Evolutionary conservation across 1,140 invertebrate species (phyloP), one percentile per base, ranked within the genome.

Genomic region (Arctopsyche grandis): DNA sequence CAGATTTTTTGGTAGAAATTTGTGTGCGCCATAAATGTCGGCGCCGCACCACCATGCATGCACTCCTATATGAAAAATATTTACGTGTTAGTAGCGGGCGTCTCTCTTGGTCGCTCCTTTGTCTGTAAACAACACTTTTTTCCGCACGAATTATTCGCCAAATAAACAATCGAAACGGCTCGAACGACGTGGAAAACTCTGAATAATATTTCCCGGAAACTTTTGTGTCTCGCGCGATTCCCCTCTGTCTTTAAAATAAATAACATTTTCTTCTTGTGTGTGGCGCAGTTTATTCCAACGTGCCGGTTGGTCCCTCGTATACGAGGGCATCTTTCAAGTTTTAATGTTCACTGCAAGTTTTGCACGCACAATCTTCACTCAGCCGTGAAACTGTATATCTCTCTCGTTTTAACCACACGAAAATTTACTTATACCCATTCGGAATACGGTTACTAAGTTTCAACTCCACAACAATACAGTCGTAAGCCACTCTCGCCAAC

Each of bases 321-420:
- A 14, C 12, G 12, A 16, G n/a, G n/a, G 16, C 48, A 52, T 52
- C 48, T 52, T 52, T 52, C 48, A 52, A 58, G 70, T 69, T 78
- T 71, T 69, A 78, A 69, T 69, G 77, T 78, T 48, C 70, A 70
- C 46, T 60, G 24, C 16, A 69, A 69, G 48, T 70, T 70, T 24
- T n/a, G 19, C 70, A 46, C 70, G 43, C 70, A 73, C 26, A 73
- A 56, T 16, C 26, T 48, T 48, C 43, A 69, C 77, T 78, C 16
- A 48, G 58, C 77, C 43, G 77, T 78, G 77, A 78, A 78, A 58
- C 77, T 56, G 48, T 69, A 69, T 78, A 78, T 70, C 69, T 78
- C 69, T 78, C 75, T 71, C 69, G 26, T 26, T 48, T 58, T 69
- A 78, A 71, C 66, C 69, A 43, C 69, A 43, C 19, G 77, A 38